phyloP scores from a whole-genome alignment of 2,888 invertebrate genomes.

The Beris chalybata region DNA sequence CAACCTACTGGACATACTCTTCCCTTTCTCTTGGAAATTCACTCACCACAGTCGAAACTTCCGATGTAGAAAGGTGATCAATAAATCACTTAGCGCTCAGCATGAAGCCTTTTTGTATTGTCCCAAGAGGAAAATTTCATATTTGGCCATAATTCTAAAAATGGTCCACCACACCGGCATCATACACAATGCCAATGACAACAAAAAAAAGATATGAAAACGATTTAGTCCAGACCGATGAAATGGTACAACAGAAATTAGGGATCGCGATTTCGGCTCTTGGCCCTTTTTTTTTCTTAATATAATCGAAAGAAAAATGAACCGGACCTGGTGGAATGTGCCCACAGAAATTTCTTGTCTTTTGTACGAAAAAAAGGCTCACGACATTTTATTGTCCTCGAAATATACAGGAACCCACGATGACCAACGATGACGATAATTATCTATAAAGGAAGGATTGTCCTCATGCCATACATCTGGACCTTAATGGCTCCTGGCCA shows the following conservation, averaged over 20 bases:
- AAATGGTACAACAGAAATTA: slow-evolving; percentile 26
- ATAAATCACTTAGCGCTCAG: slow-evolving; percentile 27
- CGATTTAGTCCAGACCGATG: slow-evolving; percentile 5
- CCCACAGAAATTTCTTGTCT: neutral
- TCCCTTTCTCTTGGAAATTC: slow-evolving; percentile 12
- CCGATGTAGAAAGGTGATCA: slow-evolving; percentile 31
- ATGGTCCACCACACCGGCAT: slow-evolving; percentile 11
- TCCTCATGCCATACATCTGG: slow-evolving; percentile 23
- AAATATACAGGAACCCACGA: neutral
- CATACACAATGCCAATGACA: slow-evolving; percentile 7
- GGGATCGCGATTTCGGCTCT: slow-evolving; percentile 17
- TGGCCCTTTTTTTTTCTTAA: neutral
- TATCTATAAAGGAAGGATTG: slow-evolving; percentile 12
- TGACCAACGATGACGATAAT: slow-evolving; percentile 15
- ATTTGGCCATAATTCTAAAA: slow-evolving; percentile 21
- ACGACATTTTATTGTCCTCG: slow-evolving; percentile 12
- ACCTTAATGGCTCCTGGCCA: slow-evolving; percentile 4
- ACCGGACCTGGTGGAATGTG: neutral
- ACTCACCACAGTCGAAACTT: slow-evolving; percentile 23
- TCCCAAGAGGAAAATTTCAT: slow-evolving; percentile 20
- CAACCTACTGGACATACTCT: no score
- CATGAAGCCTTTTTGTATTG: slow-evolving; percentile 19
- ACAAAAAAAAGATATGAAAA: slow-evolving; percentile 18
- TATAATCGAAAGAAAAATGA: neutral
- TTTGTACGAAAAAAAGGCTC: slow-evolving; percentile 11